Conservation (phyloP, 2,113 vertebrate genomes). For the Poicephalus meyeri region DNA sequence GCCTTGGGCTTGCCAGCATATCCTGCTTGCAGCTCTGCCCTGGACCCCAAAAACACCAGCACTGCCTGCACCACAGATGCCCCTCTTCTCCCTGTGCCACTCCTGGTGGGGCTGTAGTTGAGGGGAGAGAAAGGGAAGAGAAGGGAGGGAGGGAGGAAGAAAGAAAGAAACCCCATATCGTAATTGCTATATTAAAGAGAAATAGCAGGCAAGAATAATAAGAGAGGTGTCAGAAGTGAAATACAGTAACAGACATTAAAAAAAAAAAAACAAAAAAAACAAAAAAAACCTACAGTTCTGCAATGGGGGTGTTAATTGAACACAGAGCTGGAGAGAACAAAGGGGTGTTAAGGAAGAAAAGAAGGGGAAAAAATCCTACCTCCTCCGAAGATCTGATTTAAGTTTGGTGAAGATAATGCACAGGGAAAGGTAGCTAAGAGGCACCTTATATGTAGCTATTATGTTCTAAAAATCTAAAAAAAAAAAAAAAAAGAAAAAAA, state of each 20-base stretch:
- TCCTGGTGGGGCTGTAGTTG: not conserved
- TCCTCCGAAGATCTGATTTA: constrained; percentile 67
- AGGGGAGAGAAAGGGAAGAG: not conserved
- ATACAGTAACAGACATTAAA: constrained; percentile 64
- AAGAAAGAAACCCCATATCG: not conserved
- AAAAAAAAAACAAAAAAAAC: constrained; percentile 31
- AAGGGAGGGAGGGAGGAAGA: not conserved
- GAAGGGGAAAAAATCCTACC: constrained; percentile 22
- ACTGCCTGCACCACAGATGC: rapidly evolving
- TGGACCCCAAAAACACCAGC: not conserved
- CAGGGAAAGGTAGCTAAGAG: constrained; percentile 38
- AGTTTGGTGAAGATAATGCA: constrained; percentile 59
- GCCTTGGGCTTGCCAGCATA: rapidly evolving
- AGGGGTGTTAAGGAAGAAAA: constrained; percentile 61
- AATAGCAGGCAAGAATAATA: constrained; percentile 61
- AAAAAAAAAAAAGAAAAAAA: constrained; percentile 25
- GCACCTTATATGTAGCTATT: constrained; percentile 43
- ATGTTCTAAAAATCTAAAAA: constrained; percentile 54
- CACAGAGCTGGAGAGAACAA: constrained; percentile 69
- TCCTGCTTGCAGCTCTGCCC: not conserved
- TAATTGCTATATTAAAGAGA: constrained; percentile 69
- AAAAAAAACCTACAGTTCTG: constrained; percentile 19
- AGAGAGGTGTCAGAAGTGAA: constrained; percentile 64
- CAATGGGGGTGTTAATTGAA: constrained; percentile 70
- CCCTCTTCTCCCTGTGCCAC: not conserved